These are phyloP conservation scores for Agonum fuliginosum DNA, from an alignment of 2,888 invertebrate species.

Conservation along the genomic window DNA sequence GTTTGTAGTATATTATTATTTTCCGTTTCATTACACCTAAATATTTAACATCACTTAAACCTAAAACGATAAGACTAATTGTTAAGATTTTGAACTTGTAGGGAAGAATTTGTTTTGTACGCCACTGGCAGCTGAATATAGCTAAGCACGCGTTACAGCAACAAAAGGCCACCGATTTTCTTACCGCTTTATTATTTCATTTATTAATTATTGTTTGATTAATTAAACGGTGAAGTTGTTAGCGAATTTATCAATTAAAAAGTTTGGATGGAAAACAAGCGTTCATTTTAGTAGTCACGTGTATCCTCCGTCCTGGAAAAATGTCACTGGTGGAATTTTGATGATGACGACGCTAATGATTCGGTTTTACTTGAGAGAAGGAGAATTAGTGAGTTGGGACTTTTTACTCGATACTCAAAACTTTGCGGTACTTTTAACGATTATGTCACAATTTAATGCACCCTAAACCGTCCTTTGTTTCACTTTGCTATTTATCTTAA, in stretches of 20 bases:
- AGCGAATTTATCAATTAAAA: conserved; percentile 56
- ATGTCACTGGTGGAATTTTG: conserved; percentile 18
- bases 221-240: conserved; percentile 56
- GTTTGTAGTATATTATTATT: neutral
- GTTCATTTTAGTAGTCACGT: conserved; percentile 39
- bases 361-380: conserved; percentile 22
- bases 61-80: no score
- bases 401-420: conserved; percentile 44
- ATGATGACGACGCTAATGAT: conserved; percentile 41
- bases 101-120: neutral
- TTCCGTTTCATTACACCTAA: no score
- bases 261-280: conserved; percentile 47
- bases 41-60: no score
- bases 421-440: conserved; percentile 44
- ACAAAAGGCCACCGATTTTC: conserved; percentile 56
- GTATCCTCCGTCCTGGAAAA: conserved; percentile 11
- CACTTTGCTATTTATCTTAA: conserved; percentile 29
- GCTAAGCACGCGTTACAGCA: conserved; percentile 18
- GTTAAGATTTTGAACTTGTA: no score
- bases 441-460: conserved; percentile 43
- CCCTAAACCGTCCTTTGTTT: conserved; percentile 24
- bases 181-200: conserved; percentile 57
- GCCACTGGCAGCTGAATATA: neutral
- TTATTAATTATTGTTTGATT: conserved; percentile 59
- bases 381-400: conserved; percentile 12